Percentiles rank a stretch among this genome's conserved stretches.
Conservation (phyloP, 2,113 vertebrate genomes). For the Actenoides lindsayi region DNA sequence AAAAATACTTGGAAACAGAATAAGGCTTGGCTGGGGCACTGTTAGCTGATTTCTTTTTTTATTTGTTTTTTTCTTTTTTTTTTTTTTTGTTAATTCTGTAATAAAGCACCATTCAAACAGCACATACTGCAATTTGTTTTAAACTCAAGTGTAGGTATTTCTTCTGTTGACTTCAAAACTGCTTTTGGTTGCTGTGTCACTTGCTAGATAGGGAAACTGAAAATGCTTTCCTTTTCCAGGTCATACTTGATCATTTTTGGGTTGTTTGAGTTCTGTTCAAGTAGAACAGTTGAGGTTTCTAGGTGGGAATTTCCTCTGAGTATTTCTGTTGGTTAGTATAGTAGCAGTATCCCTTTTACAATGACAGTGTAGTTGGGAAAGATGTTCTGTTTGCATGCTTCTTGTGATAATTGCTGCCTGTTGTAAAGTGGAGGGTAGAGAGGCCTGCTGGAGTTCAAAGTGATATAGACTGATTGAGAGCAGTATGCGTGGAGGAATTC, state of each 20-base stretch:
- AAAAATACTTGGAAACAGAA: not conserved
- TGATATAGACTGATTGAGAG: not conserved
- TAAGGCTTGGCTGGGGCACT: slow-evolving; percentile 18
- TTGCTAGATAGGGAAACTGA: not conserved
- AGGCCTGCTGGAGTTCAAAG: not conserved
- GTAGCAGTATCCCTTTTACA: not conserved
- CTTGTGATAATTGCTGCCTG: not conserved
- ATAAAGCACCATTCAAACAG: slow-evolving; percentile 42
- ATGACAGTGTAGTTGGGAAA: not conserved
- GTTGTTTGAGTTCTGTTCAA: not conserved
- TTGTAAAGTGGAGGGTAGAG: not conserved
- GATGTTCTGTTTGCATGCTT: not conserved
- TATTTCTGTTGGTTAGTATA: not conserved
- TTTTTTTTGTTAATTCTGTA: not conserved
- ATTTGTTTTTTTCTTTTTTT: not conserved
- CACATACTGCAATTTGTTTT: slow-evolving; percentile 21
- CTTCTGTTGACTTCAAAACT: not conserved
- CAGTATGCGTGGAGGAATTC: not conserved
- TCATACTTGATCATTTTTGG: not conserved
- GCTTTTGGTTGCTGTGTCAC: not conserved
- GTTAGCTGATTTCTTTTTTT: not conserved
- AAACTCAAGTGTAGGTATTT: not conserved
- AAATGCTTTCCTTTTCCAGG: not conserved
- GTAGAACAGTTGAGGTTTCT: not conserved
- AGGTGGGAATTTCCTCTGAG: not conserved